Evolutionary conservation across 1,140 invertebrate species (phyloP), one percentile per base, ranked within the genome.

Genomic region (Lucilia cuprina): DNA sequence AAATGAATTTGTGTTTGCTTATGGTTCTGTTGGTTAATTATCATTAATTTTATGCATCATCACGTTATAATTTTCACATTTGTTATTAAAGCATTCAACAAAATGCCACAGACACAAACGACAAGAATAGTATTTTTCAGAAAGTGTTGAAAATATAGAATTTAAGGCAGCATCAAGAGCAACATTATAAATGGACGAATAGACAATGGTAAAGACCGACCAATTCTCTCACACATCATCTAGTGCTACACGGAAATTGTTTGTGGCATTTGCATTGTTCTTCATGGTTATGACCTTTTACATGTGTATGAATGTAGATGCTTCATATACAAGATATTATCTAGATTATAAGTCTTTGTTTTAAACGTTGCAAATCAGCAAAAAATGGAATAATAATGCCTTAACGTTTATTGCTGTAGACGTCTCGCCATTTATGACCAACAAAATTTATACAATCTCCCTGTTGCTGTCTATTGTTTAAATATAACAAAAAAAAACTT

Each of bases 41-140:
- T 80, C 77, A 80, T 80, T 80, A 80, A 80, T 80, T 80, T 80
- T 80, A 80, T 80, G 77, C 77, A 80, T 80, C 77, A 80, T 49
- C 77, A 80, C 77, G 77, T 80, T 80, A 49, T 80, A 80, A 80
- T 50, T 80, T 80, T 50, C 77, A 49, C n/a, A 14, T 77, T 10
- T 55, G 41, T 41, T 41, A 41, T 41, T 41, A 41, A 41, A 41
- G 41, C 41, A 55, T n/a, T 12, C 50, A 55, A 41, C 19, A 10
- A 70, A 70, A 70, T 70, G 55, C 65, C 65, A 70, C 9, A 70
- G 10, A 21, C 21, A 70, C 41, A 41, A 41, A 41, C 41, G 41
- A 41, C 41, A 5, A 41, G 7, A 41, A 3, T 70, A 25, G 21
- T 70, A 21, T 70, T 21, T 25, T 70, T 21, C 65, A 70, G 5